Conservation (phyloP, 2,888 invertebrate genomes). For the Anthophora plumipes region DNA sequence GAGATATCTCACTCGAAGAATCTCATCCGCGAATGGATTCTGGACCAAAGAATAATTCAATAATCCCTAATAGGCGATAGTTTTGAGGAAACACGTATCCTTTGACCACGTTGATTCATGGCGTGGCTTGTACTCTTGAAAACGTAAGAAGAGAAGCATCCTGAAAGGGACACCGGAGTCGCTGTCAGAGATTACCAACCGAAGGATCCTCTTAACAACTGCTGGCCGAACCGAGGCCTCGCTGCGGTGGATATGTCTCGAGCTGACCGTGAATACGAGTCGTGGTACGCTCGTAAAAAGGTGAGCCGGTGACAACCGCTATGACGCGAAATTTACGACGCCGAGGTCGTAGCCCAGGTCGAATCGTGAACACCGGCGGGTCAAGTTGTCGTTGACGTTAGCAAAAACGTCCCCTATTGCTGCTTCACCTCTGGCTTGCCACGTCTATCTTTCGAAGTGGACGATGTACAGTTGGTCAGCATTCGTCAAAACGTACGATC, state of each 20-base stretch:
- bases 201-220: slow-evolving; percentile 67
- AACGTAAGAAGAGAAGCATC: slow-evolving; percentile 51
- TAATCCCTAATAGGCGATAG: slow-evolving; percentile 1
- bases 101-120: slow-evolving; percentile 47
- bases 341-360: slow-evolving; percentile 79
- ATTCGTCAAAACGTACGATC: slow-evolving; percentile 30
- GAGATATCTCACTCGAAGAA: too few species aligned
- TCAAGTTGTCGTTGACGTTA: slow-evolving; percentile 76
- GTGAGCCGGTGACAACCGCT: slow-evolving; percentile 80
- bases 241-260: slow-evolving; percentile 62
- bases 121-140: slow-evolving; percentile 36
- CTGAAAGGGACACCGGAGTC: slow-evolving; percentile 54
- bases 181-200: slow-evolving; percentile 58
- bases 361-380: slow-evolving; percentile 80
- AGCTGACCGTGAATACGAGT: slow-evolving; percentile 69
- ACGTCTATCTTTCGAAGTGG: slow-evolving; percentile 40
- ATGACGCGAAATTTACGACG: slow-evolving; percentile 81
- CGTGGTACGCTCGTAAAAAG: slow-evolving; percentile 78
- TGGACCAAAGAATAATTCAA: not conserved
- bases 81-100: not conserved
- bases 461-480: not conserved
- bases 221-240: slow-evolving; percentile 55
- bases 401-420: slow-evolving; percentile 61
- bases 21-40: not conserved
- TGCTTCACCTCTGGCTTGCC: slow-evolving; percentile 46